Base-by-base conservation (phyloP, 2,797 vertebrate species). In the Xyrichtys novacula region DNA sequence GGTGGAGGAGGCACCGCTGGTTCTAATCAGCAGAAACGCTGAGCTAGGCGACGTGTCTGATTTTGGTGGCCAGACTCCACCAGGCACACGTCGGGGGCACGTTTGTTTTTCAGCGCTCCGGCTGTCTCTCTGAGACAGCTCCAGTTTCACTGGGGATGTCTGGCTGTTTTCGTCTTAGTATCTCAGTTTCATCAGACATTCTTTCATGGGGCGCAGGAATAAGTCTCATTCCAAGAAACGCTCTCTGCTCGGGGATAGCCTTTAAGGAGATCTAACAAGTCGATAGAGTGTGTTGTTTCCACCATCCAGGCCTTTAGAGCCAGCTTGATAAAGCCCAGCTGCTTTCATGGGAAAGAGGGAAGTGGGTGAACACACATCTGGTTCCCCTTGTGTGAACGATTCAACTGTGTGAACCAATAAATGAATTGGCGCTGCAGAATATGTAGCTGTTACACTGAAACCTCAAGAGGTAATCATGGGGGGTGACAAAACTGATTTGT, bases 1-100 rank as follows among this genome's bases (percentile, higher is more conserved):
- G 31, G 46, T 0, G n/a, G 64, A 71, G 71, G 71, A 58, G 75
- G 71, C 62, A 71, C 80, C 20, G 74, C 86, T 92, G 91, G 78
- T 91, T 92, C 75, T 85, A 90, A 92, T 93, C 91, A 92, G 71
- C 66, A 92, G 83, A 93, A 93, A 76, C 12, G 89, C 93, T 92
- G 92, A 93, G 90, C 89, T 90, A 54, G 78, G 88, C 79, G 70
- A 71, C 43, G 65, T 43, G 85, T 89, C 84, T 81, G 88, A 89
- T 84, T 88, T 66, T 84, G 84, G 88, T 47, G 84, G 90, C 89
- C 84, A 88, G 93, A 89, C 80, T 84, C 70, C 66, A 65, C 60
- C 78, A 68, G 80, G 83, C 81, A 23, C 77, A 76, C 44, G 42
- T 81, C 68, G 71, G 80, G 84, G 85, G 76, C 80, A 55, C 82